A percentile compares a stretch with the other conserved stretches of the same genome.
Evolutionary conservation across 2,113 vertebrate genomes (phyloP).

Genomic region (Heliornis fulica): DNA sequence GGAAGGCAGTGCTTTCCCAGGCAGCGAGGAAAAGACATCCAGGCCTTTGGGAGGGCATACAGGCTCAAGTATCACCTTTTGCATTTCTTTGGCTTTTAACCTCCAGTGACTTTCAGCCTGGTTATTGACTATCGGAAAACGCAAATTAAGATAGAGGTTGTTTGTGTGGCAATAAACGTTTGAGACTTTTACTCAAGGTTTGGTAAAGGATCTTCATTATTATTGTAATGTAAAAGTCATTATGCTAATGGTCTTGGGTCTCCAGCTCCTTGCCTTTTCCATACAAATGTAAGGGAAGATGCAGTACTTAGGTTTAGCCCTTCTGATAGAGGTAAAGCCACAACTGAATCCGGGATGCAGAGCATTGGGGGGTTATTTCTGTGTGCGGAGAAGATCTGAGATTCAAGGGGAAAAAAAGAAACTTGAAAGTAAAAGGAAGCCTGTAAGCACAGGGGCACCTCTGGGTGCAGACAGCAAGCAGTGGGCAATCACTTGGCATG

Average conservation of each 20-base stretch:
- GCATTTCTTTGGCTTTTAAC: conserved; percentile 18
- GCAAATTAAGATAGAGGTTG: background rate
- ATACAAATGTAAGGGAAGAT: background rate
- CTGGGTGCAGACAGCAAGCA: fast-evolving
- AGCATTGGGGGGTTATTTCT: too few relatives aligned
- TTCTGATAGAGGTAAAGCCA: background rate
- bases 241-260: background rate
- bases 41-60: background rate
- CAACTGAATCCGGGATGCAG: background rate
- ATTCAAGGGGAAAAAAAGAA: background rate
- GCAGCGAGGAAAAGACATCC: background rate
- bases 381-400: background rate
- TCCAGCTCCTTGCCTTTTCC: background rate
- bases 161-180: background rate
- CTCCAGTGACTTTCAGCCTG: background rate
- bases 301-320: background rate
- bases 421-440: fast-evolving
- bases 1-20: background rate
- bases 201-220: background rate
- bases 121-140: background rate
- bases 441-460: background rate
- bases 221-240: conserved; percentile 32
- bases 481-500: fast-evolving
- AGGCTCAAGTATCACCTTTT: background rate
- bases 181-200: background rate